Evolutionary conservation across 2,888 invertebrate species (phyloP), one percentile per base, ranked within the genome.

Genomic region (Malthinus flaveolus): DNA sequence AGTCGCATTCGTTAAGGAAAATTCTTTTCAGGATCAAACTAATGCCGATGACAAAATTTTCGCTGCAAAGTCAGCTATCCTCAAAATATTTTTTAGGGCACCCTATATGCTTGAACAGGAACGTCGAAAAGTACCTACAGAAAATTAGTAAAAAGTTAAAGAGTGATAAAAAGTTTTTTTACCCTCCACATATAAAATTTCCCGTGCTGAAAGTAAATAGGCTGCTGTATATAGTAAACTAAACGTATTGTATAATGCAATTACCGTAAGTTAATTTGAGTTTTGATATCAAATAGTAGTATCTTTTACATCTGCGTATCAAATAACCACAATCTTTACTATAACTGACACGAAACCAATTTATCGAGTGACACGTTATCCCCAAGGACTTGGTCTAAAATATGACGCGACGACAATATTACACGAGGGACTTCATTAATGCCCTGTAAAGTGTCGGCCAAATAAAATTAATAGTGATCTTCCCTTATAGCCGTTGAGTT

Each of bases 401-500:
- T 78, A 78, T 77, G 77, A 77, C 77, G 74, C 76, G 76, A 72
- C 76, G 75, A 76, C 77, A 78, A 79, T 78, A 75, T 77, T 73
- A 77, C 79, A 75, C 79, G 62, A 70, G 78, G 78, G 79, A 79
- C 79, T 76, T 79, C 79, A 79, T 79, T 79, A 79, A 79, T 78
- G 78, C 78, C 77, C 75, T 73, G 78, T 73, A 78, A 78, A 79
- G 74, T 77, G 79, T 78, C 79, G 73, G 72, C 75, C 74, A 75
- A 79, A 79, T 78, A 78, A 78, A 77, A 79, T 79, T 78, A 78
- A 79, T 79, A 78, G 78, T 77, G 72, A 73, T 75, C 73, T 73
- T 73, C 73, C 73, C 74, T 65, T 62, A 23, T 23, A 58, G 60
- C 62, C 47, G 45, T 46, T 60, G 56, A 46, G 42, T 56, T 60